phyloP scores from a whole-genome alignment of 1,140 invertebrate genomes.

The Popillia japonica region DNA sequence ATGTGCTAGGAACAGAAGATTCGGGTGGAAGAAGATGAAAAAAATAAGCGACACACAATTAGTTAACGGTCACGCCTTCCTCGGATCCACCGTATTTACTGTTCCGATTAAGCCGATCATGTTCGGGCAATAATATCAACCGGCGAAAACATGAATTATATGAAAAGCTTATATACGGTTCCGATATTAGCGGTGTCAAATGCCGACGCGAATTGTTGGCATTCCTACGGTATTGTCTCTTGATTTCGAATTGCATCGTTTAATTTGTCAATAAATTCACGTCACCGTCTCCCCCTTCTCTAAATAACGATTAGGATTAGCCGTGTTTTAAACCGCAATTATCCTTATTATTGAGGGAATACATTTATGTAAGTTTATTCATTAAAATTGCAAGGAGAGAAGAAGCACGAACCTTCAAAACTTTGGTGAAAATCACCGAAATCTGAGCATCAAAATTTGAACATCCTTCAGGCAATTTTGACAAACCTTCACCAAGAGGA shows the following conservation, averaged over 20 bases:
- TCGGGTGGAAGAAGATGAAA: background rate
- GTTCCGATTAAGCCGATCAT: background rate
- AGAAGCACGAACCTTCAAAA: too few species aligned
- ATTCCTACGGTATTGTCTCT: conserved; percentile 8
- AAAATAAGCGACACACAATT: background rate
- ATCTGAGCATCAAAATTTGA: too few species aligned
- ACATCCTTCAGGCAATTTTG: too few species aligned
- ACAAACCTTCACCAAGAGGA: too few species aligned
- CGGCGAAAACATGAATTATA: conserved; percentile 3
- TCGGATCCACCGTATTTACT: background rate
- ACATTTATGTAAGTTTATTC: too few species aligned
- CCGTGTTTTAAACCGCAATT: too few species aligned
- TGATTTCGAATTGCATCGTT: background rate
- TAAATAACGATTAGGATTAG: too few species aligned
- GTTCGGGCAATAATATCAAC: background rate
- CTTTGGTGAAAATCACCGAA: too few species aligned
- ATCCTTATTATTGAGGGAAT: too few species aligned
- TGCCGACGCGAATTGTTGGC: background rate
- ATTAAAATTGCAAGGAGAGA: too few species aligned
- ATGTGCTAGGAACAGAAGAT: conserved; percentile 21
- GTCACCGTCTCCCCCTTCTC: too few species aligned
- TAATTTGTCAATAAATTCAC: background rate
- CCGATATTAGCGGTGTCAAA: background rate
- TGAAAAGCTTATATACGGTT: background rate
- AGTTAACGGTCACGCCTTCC: conserved; percentile 15